Evolutionary conservation across 2,113 vertebrate species (phyloP), one percentile per base, ranked within the genome.

Genomic region (Microtus pennsylvanicus): DNA sequence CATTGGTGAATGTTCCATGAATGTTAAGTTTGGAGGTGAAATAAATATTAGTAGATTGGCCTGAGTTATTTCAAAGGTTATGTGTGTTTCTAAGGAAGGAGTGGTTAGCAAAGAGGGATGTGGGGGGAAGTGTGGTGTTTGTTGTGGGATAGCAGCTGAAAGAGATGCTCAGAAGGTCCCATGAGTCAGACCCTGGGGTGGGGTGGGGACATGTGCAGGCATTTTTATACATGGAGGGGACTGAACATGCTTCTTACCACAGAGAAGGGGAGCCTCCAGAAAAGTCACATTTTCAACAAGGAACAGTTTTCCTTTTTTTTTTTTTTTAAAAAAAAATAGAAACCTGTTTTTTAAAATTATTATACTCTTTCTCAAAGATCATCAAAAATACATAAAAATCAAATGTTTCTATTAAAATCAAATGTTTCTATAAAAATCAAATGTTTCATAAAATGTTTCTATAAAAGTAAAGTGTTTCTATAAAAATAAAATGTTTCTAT

Each of bases 101-200:
- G 52, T 55, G 35, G 67, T 61, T 75, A 65, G 70, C 30, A 26
- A n/a, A 85, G 82, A 17, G 11, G 52, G 1, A 0, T 89, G 55
- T 89, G 55, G 21, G 14, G 90, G 88, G 65, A 97, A 77, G 42
- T 17, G 88, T 92, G 86, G 89, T 86, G 50, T 87, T 95, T 80
- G 45, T 63, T 90, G 80, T 92, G 88, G 80, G 80, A 47, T 50
- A 81, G 12, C 9, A 14, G 7, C 38, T 13, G 80, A 50, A 89
- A 89, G 87, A 92, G 16, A 74, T 45, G 30, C 55, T 87, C 55
- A 69, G 12, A 19, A 72, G 72, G 45, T 63, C 52, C 14, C 0
- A 0, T 45, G 72, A 93, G 45, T 85, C 65, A 63, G 75, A 45
- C 75, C 12, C 42, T 76, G 24, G 38, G 42, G 75, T 3, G 12